These are phyloP conservation scores for Propithecus deckenii DNA, from an alignment of 2,797 vertebrate species.

Conservation along the genomic window DNA sequence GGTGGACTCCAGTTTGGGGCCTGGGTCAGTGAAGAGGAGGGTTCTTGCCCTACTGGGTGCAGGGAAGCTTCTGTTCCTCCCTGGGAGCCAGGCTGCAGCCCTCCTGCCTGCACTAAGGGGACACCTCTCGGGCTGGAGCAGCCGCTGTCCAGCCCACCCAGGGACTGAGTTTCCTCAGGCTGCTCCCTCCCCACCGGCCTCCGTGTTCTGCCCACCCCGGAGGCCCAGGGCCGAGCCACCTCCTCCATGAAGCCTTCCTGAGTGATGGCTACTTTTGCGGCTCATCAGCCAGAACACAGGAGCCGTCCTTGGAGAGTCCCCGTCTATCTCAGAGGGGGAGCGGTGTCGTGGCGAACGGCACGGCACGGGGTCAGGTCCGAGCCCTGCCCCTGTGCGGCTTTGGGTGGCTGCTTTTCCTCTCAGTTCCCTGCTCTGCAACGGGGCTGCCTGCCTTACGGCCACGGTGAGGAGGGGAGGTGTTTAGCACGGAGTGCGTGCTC, in stretches of 20 bases:
- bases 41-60: background rate
- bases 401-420: background rate
- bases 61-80: background rate
- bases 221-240: background rate
- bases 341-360: background rate
- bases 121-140: background rate
- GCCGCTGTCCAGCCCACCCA: background rate
- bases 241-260: background rate
- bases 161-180: no score
- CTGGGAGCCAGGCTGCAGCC: background rate
- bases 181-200: background rate
- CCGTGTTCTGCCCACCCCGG: background rate
- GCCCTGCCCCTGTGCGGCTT: no score
- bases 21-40: background rate
- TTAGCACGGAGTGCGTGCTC: background rate
- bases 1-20: no score
- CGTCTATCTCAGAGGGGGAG: background rate
- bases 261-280: background rate
- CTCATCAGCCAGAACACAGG: background rate
- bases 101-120: background rate
- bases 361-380: background rate
- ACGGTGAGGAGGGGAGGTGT: background rate
- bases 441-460: background rate
- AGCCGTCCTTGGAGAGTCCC: background rate
- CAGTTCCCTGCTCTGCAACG: background rate